Conservation (phyloP, 2,113 vertebrate genomes). For the Numenius arquata region DNA sequence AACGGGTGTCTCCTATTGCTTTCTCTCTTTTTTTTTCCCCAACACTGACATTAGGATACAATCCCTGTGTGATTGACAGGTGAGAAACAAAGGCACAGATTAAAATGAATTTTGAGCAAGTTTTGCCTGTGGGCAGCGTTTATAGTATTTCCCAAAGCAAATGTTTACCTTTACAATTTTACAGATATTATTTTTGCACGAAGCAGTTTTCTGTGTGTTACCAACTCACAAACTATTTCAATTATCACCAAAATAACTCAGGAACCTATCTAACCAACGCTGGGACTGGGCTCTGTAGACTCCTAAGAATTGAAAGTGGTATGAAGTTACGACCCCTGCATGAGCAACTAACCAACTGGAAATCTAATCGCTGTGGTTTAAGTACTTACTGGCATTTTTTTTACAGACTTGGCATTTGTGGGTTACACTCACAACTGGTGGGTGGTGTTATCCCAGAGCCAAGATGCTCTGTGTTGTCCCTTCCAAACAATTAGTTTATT, state of each 20-base stretch:
- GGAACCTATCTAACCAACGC: background rate
- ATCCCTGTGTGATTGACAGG: background rate
- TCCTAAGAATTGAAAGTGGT: background rate
- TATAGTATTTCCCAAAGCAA: background rate
- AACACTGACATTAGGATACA: background rate
- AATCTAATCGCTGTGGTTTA: background rate
- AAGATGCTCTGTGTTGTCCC: background rate
- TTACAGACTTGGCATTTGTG: background rate
- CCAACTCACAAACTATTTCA: background rate
- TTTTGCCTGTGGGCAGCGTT: background rate
- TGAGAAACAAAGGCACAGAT: background rate
- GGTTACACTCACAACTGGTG: background rate
- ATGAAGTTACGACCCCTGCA: background rate
- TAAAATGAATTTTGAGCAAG: background rate
- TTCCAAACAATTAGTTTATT: background rate
- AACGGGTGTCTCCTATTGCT: background rate
- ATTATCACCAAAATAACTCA: background rate
- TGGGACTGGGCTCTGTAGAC: background rate
- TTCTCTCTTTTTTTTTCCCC: background rate
- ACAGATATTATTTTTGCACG: background rate
- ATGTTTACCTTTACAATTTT: background rate
- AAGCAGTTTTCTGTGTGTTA: background rate
- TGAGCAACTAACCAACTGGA: background rate
- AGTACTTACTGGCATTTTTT: background rate
- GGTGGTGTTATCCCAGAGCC: background rate